These are phyloP conservation scores for Bugulina stolonifera DNA, from an alignment of 2,888 invertebrate species.

Conservation along the genomic window DNA sequence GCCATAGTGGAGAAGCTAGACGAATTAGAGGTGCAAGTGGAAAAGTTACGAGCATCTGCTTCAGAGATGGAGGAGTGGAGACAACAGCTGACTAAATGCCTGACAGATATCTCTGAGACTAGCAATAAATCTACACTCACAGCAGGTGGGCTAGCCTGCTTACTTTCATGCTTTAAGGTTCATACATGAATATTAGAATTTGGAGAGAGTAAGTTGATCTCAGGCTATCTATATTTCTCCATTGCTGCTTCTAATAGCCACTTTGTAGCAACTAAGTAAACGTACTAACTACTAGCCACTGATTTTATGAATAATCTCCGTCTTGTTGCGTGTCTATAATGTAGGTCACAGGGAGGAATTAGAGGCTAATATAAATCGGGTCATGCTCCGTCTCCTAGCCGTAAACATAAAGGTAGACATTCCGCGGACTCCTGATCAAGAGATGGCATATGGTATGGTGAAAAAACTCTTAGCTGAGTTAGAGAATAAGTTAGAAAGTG, in stretches of 20 bases:
- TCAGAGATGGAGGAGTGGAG: background rate
- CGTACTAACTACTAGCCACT: too few species aligned
- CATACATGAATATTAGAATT: too few species aligned
- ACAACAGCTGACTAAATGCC: background rate
- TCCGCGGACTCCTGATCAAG: background rate
- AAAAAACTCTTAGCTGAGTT: background rate
- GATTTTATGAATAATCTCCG: too few species aligned
- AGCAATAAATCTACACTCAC: background rate
- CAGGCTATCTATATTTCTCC: too few species aligned
- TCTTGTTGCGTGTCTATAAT: background rate
- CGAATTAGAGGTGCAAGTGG: conserved; percentile 18
- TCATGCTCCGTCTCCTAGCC: background rate
- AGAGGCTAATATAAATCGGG: background rate
- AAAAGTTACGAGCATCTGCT: background rate
- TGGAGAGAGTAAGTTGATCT: too few species aligned
- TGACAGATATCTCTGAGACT: background rate
- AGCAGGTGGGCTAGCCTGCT: background rate
- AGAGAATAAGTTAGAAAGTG: background rate
- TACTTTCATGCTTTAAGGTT: too few species aligned
- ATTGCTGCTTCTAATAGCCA: too few species aligned
- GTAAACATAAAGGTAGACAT: conserved; percentile 9
- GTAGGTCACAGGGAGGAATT: conserved; percentile 8
- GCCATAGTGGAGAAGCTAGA: background rate
- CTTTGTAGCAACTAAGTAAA: too few species aligned
- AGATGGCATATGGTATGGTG: background rate